phyloP scores from a whole-genome alignment of 64 coral and sea anemone genomes.

The Porites australiensis region DNA sequence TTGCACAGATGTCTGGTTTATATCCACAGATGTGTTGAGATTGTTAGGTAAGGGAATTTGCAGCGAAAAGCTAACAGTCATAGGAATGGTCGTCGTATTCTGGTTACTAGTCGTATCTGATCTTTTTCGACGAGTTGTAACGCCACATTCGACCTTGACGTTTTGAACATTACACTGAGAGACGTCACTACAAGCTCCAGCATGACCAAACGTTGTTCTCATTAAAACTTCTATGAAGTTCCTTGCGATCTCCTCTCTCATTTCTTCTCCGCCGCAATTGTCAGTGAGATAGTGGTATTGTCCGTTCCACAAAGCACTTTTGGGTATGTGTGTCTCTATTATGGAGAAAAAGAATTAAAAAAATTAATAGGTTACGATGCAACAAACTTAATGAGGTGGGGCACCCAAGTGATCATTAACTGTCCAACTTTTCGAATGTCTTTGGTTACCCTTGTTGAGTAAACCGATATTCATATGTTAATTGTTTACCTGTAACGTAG shows the following conservation, averaged over 20 bases:
- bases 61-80: conserved; percentile 2
- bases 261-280: neutral
- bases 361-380: too few species aligned
- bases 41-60: neutral
- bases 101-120: neutral
- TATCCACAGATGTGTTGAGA: neutral
- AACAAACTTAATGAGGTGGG: too few species aligned
- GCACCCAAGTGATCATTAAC: too few species aligned
- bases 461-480: too few species aligned
- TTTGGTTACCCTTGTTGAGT: too few species aligned
- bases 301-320: neutral
- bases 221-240: conserved; percentile 18
- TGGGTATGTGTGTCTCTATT: neutral
- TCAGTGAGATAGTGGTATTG: conserved; percentile 12
- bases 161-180: neutral
- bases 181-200: neutral
- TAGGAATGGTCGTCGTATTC: neutral
- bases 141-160: conserved; percentile 12
- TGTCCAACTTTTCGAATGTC: too few species aligned
- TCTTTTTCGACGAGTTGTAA: neutral
- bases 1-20: neutral
- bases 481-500: too few species aligned
- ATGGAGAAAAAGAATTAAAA: neutral
- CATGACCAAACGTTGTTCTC: neutral
- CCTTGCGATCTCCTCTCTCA: neutral